Evolutionary conservation across 2,797 vertebrate species (phyloP), one percentile per base, ranked within the genome.

Genomic region (Catostomus latipinnis): DNA sequence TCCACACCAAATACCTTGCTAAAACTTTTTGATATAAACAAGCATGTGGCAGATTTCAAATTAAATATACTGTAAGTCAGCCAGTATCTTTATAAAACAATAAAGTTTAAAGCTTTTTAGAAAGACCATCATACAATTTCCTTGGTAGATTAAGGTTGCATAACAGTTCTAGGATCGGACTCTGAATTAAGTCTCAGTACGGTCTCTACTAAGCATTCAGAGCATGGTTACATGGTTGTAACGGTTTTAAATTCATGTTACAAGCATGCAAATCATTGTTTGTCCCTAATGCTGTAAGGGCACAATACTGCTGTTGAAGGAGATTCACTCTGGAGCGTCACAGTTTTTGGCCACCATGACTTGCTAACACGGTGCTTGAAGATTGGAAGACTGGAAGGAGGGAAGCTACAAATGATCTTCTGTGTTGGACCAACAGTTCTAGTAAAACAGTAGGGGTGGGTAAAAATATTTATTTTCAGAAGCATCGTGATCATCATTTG

Each of bases 221-320:
- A 58, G 57, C 6, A 52, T 58, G 22, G 34, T 34, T 34, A 48
- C 6, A 52, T 58, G 34, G 34, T 34, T 34, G 34, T 34, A 34
- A 34, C 2, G 34, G 34, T 34, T 34, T 34, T 34, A 34, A 34
- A 34, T 67, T 8, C 22, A 77, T 45, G 46, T 13, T 18, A 68
- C 92, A 93, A 94, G 93, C 93, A 90, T 90, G 91, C 85, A 92
- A 92, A 94, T 80, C 79, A 53, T 81, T 84, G 22, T 89, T 94
- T 94, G 93, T 90, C 92, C 93, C 89, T 90, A 89, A 92, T 91
- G 93, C 92, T 90, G 87, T 73, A 86, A 88, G 78, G 46, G 94
- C 87, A 98, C 96, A 97, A 98, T 95, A 95, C 92, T 92, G 90
- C 91, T 94, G 95, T 94, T 95, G 94, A 93, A 82, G 86, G 80